Evolutionary conservation across 2,797 vertebrate genomes (phyloP).

Genomic region (Odontamblyopus lacepedii): DNA sequence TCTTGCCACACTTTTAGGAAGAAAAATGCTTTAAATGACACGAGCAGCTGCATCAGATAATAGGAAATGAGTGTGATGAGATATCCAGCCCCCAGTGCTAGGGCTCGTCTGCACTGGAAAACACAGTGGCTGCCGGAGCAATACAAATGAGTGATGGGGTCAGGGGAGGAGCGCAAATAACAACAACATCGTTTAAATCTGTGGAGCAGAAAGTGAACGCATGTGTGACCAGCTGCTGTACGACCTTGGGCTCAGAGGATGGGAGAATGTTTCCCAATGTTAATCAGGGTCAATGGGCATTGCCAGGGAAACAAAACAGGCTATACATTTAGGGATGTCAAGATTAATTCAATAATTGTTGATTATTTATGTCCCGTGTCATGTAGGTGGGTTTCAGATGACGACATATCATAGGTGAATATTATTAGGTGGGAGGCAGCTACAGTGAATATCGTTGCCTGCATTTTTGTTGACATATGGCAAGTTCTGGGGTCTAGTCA

Average conservation of each 20-base stretch:
- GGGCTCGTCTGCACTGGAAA: slow-evolving; percentile 40
- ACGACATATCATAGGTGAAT: no score
- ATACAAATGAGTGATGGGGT: slow-evolving; percentile 26
- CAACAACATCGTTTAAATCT: slow-evolving; percentile 19
- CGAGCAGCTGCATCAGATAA: slow-evolving; percentile 57
- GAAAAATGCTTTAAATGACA: slow-evolving; percentile 45
- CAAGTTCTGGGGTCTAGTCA: no score
- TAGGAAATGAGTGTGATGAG: slow-evolving; percentile 63
- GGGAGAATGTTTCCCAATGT: neutral
- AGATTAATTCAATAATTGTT: neutral
- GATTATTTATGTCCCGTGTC: neutral
- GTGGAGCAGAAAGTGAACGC: slow-evolving; percentile 17
- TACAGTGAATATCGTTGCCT: no score
- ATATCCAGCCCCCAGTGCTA: slow-evolving; percentile 38
- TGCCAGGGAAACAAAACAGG: neutral
- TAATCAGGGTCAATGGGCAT: neutral
- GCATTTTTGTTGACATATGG: no score
- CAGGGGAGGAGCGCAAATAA: slow-evolving; percentile 18
- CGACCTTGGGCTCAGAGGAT: slow-evolving; percentile 7
- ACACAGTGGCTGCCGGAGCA: slow-evolving; percentile 24
- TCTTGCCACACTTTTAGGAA: slow-evolving; percentile 34
- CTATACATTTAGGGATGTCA: no score
- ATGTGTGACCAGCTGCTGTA: slow-evolving; percentile 12
- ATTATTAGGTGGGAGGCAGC: no score
- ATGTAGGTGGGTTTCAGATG: no score